Evolutionary conservation across 2,888 invertebrate genomes (phyloP), one percentile per base, ranked within the genome.

Genomic region (Erebia ligea): DNA sequence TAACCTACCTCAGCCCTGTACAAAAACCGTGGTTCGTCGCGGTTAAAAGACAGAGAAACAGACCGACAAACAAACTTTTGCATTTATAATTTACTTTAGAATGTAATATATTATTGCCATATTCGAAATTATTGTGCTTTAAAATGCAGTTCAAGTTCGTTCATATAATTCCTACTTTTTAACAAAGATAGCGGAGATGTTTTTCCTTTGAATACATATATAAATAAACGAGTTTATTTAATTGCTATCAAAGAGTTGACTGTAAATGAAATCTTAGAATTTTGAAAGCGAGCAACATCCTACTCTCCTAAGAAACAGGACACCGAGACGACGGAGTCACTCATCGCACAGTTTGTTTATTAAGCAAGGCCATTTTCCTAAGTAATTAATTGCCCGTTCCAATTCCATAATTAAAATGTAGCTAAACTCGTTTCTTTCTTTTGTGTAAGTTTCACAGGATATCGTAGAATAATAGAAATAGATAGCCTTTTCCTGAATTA

Each of bases 231-330:
- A 48, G 62, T 62, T 62, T 21, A 62, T 62, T 64, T 54, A 64
- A 64, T 64, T 64, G 34, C 54, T 34, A 84, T 84, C 84, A 81
- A 85, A 87, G 89, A 89, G 72, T 63, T 67, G 62, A 58, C 67
- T 58, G 62, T 72, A 57, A 66, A 64, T 54, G 61, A 1, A 61
- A 68, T 59, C 48, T 68, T 40, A 15, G 61, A 42, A 61, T 70
- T 66, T 61, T 65, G 42, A 61, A 66, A 62, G 48, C 17, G 13
- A 64, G 54, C 63, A 25, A 54, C 63, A 48, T 69, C 66, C 71
- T 50, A 42, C 57, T 68, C 42, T 57, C 64, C 21, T 68, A n/a
- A 57, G 64, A 68, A 65, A 61, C 58, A 34, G 34, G 50, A 65
- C 19, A 65, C 64, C 50, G 57, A 54, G 61, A 25, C 45, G 63